Conservation (phyloP, 2,113 vertebrate genomes). For the Trogon surrucura region DNA sequence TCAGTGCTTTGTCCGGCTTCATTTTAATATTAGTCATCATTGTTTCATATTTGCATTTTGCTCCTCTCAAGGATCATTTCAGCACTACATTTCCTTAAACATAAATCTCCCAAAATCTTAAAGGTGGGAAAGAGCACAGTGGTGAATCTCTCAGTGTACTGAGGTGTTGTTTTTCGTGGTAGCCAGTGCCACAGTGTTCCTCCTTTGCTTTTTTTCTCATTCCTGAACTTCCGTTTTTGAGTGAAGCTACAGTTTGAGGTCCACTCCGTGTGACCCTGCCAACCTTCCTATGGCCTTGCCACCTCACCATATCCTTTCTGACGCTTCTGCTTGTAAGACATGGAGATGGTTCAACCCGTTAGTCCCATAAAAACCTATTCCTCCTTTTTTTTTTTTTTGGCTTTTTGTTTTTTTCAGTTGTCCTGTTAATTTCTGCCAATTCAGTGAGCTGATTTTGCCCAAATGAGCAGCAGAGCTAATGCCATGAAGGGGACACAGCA, state of each 20-base stretch:
- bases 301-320: not conserved
- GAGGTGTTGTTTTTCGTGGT: not conserved
- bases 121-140: not conserved
- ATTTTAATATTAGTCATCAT: conserved; percentile 38
- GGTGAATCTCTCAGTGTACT: not conserved
- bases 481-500: not conserved
- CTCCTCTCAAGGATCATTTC: not conserved
- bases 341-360: not conserved
- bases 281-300: accelerated
- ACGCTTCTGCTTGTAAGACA: not conserved
- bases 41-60: conserved; percentile 13
- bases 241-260: accelerated
- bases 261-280: not conserved
- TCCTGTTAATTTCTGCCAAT: not conserved
- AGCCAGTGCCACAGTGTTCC: not conserved
- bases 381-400: not conserved
- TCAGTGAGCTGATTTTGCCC: not conserved
- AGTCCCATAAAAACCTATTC: not conserved
- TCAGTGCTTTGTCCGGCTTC: not conserved
- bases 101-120: not conserved
- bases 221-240: not conserved
- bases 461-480: not conserved
- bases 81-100: not conserved
- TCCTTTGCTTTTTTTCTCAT: not conserved
- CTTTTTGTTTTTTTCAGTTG: not conserved